These are phyloP conservation scores for Heloderma charlesbogerti DNA, from an alignment of 2,113 vertebrate species.

Conservation along the genomic window DNA sequence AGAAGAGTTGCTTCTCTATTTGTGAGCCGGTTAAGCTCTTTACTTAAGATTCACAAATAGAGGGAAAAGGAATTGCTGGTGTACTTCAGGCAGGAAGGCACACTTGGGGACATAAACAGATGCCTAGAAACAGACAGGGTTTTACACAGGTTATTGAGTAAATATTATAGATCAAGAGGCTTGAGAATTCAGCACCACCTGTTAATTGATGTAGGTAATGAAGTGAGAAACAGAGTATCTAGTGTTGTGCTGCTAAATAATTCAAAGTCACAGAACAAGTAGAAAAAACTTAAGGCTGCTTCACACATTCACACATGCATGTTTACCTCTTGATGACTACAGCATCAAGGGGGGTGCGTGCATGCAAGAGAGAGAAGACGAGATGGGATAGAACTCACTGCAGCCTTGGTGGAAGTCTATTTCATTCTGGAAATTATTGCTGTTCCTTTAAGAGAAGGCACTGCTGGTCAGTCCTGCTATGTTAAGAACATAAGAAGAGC, in stretches of 20 bases:
- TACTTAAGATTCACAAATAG: background rate
- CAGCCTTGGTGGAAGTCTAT: no score
- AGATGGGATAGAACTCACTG: background rate
- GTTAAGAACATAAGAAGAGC: no score
- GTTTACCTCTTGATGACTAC: background rate
- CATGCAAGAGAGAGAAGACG: no score
- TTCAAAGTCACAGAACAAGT: background rate
- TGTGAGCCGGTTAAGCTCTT: background rate
- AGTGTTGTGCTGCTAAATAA: background rate
- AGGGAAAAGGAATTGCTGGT: background rate
- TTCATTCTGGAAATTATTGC: no score
- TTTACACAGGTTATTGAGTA: background rate
- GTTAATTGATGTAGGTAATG: background rate
- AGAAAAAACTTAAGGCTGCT: background rate
- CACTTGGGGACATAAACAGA: background rate
- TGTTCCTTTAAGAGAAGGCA: no score
- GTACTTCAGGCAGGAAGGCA: background rate
- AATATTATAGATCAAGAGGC: background rate
- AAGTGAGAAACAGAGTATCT: background rate
- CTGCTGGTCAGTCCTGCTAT: no score
- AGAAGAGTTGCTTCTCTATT: no score
- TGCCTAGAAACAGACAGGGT: background rate
- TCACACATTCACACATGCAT: background rate
- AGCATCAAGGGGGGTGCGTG: no score
- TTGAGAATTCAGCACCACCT: background rate